Percentiles rank a stretch among this genome's conserved stretches.
Conservation (phyloP, 2,797 vertebrate genomes). For the Australoheros facetus region DNA sequence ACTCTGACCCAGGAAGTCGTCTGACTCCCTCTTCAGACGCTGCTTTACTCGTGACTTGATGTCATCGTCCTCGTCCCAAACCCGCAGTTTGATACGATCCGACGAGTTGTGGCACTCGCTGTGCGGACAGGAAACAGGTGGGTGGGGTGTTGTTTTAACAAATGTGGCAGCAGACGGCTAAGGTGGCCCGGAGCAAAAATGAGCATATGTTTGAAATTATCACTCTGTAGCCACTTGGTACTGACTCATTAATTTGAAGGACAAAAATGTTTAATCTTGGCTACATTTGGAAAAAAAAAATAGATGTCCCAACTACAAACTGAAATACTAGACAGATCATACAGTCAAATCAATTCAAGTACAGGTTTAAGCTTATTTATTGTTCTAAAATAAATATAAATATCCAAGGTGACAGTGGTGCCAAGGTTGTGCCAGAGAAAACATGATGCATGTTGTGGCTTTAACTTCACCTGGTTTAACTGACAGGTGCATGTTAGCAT, state of each 20-base stretch:
- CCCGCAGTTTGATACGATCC: constrained; percentile 94
- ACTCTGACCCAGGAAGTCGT: constrained; percentile 97
- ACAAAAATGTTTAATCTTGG: rapidly evolving
- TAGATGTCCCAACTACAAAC: neutral
- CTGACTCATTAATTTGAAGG: neutral
- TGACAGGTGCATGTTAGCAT: neutral
- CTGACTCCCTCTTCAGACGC: constrained; percentile 94
- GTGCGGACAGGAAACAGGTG: constrained; percentile 1
- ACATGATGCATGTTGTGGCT: no score
- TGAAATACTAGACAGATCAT: neutral
- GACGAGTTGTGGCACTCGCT: constrained; percentile 97
- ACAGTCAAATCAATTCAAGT: neutral
- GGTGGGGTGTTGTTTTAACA: neutral
- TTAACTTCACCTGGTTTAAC: no score
- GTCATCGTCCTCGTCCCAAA: constrained; percentile 98
- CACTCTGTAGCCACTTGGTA: neutral
- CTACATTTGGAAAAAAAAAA: neutral
- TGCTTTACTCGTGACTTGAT: constrained; percentile 98
- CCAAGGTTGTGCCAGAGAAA: no score
- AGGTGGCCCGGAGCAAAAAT: neutral
- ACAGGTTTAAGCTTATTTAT: neutral
- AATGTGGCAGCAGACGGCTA: neutral
- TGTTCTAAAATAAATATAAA: neutral
- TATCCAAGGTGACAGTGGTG: rapidly evolving
- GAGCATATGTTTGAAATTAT: neutral